Evolutionary conservation across 2,888 invertebrate genomes (phyloP), one percentile per base, ranked within the genome.

Genomic region (Pogonocherus hispidulus): DNA sequence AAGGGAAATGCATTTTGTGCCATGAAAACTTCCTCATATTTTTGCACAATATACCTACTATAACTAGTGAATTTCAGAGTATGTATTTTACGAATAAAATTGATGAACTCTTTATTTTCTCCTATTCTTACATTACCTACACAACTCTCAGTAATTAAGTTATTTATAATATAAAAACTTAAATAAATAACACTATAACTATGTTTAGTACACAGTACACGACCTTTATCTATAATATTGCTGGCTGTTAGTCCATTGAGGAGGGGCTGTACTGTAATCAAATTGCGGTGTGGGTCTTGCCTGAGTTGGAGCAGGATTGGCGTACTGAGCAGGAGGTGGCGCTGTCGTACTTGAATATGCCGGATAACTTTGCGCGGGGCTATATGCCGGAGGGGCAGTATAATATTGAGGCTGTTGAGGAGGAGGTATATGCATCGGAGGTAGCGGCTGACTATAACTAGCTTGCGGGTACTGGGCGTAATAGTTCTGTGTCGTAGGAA

Each of bases 181-280:
- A 20, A 55, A 35, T 55, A 55, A 35, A 54, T 54, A 54, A 52
- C 23, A 27, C 2, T 32, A 16, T 52, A 44, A 6, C 5, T 9
- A 52, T 27, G 11, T 55, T 19, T 6, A 55, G 20, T n/a, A 37
- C 11, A 37, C 9, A 44, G 16, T 57, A 44, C 57, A 57, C 16
- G 14, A 23, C 35, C 47, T 47, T 66, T 87, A 89, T 85, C 91
- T 88, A 83, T 91, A 91, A 86, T 91, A 91, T 80, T 90, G 90
- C 78, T 90, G 91, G 68, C 87, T 89, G 74, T 85, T 86, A 72
- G 88, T 89, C 77, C 86, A 85, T 82, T 87, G 88, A 67, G 84
- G 81, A 37, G 81, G 82, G n/a, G 84, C 85, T n/a, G 83, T 72
- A 63, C 82, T 85, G 68, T 86, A 87, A 76, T 87, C 87, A 66